A percentile compares a stretch with the other conserved stretches of the same genome.
Evolutionary conservation across 2,797 vertebrate genomes (phyloP).

Genomic region (Erpetoichthys calabaricus): DNA sequence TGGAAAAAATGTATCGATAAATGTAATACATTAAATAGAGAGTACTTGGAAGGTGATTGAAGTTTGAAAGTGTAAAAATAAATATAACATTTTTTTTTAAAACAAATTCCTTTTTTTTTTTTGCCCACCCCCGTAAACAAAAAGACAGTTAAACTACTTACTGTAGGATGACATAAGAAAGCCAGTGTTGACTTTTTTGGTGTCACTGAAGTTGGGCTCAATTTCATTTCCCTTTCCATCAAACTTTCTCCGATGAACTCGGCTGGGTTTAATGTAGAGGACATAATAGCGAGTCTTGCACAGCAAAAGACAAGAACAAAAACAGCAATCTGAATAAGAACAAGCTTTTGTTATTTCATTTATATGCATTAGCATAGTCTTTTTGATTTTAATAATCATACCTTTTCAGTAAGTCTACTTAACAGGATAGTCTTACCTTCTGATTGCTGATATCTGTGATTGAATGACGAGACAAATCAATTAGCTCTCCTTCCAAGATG

Average conservation of each 20-base stretch:
- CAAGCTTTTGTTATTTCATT: not conserved
- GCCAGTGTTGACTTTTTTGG: slow-evolving; percentile 71
- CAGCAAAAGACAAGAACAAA: not conserved
- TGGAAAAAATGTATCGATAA: too few species aligned
- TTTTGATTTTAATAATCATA: not conserved
- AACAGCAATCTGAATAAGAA: not conserved
- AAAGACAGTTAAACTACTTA: slow-evolving; percentile 36
- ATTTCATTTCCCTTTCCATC: slow-evolving; percentile 61
- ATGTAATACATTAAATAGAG: too few species aligned
- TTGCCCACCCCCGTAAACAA: not conserved
- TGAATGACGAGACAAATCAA: slow-evolving; percentile 63
- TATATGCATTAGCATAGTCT: too few species aligned
- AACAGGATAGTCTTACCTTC: slow-evolving; percentile 44
- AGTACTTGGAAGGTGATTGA: too few species aligned
- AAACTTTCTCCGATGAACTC: slow-evolving; percentile 61
- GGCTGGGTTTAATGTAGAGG: slow-evolving; percentile 54
- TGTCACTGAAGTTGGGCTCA: slow-evolving; percentile 72
- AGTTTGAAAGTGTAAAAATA: too few species aligned
- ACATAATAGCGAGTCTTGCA: slow-evolving; percentile 55
- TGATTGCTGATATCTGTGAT: slow-evolving; percentile 43
- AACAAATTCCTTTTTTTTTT: too few species aligned
- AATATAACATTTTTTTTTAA: too few species aligned
- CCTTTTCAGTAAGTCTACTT: not conserved
- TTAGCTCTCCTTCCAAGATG: slow-evolving; percentile 59
- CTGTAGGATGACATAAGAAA: slow-evolving; percentile 78